phyloP scores from a whole-genome alignment of 2,113 vertebrate species.

The Sterna hirundo region DNA sequence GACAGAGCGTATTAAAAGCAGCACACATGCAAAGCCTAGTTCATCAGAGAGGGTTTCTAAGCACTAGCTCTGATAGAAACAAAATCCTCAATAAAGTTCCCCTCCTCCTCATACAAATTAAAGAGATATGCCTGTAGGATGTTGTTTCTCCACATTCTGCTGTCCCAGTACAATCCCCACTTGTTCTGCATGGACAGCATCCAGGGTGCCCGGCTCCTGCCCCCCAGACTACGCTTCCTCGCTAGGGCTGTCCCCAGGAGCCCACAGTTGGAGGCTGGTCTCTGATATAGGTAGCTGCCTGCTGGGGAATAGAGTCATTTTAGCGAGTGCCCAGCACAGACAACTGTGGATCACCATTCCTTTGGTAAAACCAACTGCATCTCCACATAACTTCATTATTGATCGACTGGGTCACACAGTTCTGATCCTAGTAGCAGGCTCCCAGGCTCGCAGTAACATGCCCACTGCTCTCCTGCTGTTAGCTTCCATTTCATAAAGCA shows the following conservation, averaged over 20 bases:
- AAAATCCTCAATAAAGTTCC: background rate
- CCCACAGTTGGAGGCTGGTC: background rate
- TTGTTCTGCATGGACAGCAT: background rate
- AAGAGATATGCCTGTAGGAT: background rate
- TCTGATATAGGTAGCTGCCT: background rate
- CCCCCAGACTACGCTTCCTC: background rate
- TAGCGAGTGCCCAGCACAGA: background rate
- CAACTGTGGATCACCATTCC: background rate
- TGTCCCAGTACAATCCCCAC: background rate
- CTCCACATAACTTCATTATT: background rate
- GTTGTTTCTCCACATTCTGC: background rate
- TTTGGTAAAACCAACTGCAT: background rate
- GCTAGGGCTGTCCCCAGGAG: background rate
- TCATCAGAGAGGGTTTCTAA: background rate
- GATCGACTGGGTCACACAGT: background rate
- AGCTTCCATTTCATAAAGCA: background rate
- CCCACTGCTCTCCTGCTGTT: background rate
- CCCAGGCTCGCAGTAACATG: background rate
- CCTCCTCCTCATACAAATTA: background rate
- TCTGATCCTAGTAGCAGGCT: background rate
- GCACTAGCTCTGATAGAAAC: background rate
- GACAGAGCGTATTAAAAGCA: conserved; percentile 5
- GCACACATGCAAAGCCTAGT: background rate
- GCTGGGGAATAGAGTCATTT: background rate
- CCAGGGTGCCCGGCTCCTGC: background rate